A percentile compares a stretch with the other conserved stretches of the same genome.
phyloP scores from a whole-genome alignment of 2,888 invertebrate species.

The Stramonita haemastoma region DNA sequence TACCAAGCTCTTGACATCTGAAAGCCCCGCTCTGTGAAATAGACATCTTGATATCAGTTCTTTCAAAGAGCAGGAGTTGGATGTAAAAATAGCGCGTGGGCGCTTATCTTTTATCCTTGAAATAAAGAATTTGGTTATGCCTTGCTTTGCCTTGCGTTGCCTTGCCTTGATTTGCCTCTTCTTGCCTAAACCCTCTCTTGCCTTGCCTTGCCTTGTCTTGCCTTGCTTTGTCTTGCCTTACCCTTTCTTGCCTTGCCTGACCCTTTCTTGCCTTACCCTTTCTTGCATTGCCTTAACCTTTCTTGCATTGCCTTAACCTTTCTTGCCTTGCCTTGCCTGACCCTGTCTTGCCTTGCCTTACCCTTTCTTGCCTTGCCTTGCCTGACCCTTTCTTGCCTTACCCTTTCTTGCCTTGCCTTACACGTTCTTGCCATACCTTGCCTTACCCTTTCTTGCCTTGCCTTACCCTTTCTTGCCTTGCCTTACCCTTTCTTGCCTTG shows the following conservation, averaged over 20 bases:
- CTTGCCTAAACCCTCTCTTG: neutral
- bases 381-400: neutral
- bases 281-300: neutral
- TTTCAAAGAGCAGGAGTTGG: too few species aligned
- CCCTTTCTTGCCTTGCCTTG: too few species aligned
- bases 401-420: neutral
- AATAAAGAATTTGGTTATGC: too few species aligned
- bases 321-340: neutral
- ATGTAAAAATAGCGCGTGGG: too few species aligned
- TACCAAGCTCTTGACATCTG: too few species aligned
- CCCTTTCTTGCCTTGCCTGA: neutral
- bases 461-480: neutral
- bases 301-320: neutral
- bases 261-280: neutral
- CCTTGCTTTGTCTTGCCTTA: neutral
- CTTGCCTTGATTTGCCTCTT: neutral
- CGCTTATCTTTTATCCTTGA: too few species aligned
- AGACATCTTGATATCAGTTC: too few species aligned
- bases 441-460: neutral
- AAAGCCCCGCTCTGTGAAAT: too few species aligned
- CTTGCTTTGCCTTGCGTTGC: neutral
- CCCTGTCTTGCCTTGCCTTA: neutral
- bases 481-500: neutral
- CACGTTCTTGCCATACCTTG: neutral
- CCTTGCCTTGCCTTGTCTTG: neutral